Percentiles rank a stretch among this genome's conserved stretches.
phyloP scores from a whole-genome alignment of 2,113 vertebrate species.

The Apaloderma vittatum region DNA sequence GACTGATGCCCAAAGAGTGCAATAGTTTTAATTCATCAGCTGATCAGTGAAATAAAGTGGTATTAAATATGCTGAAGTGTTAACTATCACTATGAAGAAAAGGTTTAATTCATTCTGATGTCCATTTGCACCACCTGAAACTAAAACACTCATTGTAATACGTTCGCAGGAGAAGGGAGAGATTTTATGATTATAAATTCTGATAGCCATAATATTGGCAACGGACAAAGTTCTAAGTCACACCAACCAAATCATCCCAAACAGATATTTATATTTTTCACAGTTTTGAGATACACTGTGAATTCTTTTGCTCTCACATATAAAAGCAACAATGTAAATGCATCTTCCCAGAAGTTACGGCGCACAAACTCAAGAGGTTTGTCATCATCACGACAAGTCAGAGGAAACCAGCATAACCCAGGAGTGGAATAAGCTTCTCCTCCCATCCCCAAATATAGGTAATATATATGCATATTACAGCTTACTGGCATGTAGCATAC shows the following conservation, averaged over 20 bases:
- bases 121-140: neutral
- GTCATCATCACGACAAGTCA: neutral
- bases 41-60: neutral
- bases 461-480: neutral
- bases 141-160: neutral
- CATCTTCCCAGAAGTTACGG: neutral
- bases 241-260: neutral
- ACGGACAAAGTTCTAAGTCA: neutral
- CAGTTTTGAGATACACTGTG: neutral
- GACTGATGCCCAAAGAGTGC: neutral
- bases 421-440: neutral
- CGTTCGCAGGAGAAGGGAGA: neutral
- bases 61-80: conserved; percentile 1
- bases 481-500: neutral
- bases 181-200: neutral
- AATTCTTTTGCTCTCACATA: neutral
- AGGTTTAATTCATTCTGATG: neutral
- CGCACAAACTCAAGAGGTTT: neutral
- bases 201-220: neutral
- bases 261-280: neutral
- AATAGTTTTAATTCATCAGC: conserved; percentile 28
- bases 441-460: neutral
- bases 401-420: neutral
- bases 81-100: neutral
- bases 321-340: neutral